Evolutionary conservation across 2,888 invertebrate species (phyloP), one percentile per base, ranked within the genome.

Genomic region (Falcaria lacertinaria): DNA sequence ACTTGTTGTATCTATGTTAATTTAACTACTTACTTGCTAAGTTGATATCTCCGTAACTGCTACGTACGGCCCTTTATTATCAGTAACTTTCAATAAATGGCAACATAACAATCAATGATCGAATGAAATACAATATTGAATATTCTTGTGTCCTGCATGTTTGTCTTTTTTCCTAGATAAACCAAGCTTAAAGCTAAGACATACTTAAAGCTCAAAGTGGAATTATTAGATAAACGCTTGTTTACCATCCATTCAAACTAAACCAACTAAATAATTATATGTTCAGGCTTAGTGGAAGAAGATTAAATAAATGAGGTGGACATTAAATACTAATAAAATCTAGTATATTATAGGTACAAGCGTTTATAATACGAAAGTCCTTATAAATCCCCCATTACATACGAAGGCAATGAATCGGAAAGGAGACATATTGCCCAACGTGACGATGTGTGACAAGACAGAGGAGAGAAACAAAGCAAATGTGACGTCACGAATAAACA

Each of bases 1-100:
- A 44, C 43, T 47, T 50, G 46, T 40, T 38, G 47, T 53, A 54
- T 49, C 52, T 54, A 57, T 62, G 58, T 51, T 62, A 64, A 66
- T 62, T 57, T 54, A 60, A 64, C 46, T 54, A 46, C n/a, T n/a
- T n/a, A 48, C 46, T 36, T 43, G 19, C 36, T 39, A 47, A 50
- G 51, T 51, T 46, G 45, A 55, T 50, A 45, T 44, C 50, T 53
- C 50, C 45, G 52, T 59, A 57, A 57, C 48, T 58, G 53, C 57
- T 64, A 45, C n/a, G n/a, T n/a, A n/a, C n/a, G n/a, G n/a, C n/a
- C 52, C 50, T 50, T 45, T 45, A 41, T 54, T 57, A 45, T 50
- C 39, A 43, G 46, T 50, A 52, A 56, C 2, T 52, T 47, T 51
- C 45, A 52, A 56, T 60, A 37, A 43, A 40, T 8, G 8, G 15